Conservation (phyloP, 2,797 vertebrate genomes). For the Emydoidea blandingii region DNA sequence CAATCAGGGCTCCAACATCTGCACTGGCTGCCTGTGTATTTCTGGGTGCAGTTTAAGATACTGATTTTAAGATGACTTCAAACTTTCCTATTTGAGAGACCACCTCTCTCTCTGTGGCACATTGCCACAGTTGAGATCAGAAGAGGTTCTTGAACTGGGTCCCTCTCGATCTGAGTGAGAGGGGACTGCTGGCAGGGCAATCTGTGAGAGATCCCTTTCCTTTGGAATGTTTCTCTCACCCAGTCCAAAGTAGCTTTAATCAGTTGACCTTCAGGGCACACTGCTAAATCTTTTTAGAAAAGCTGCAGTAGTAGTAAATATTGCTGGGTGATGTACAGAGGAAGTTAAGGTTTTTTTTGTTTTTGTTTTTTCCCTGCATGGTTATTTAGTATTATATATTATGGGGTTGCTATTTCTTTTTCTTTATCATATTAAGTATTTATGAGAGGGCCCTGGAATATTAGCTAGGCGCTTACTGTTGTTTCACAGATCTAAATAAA, state of each 20-base stretch:
- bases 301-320: not conserved
- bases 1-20: not conserved
- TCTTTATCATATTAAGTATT: not conserved
- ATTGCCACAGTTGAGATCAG: not conserved
- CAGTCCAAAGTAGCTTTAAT: not conserved
- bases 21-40: not conserved
- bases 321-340: not conserved
- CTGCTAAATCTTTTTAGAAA: not conserved
- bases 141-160: not conserved
- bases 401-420: not conserved
- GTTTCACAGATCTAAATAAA: not conserved
- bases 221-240: not conserved
- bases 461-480: not conserved
- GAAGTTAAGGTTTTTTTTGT: not conserved
- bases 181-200: not conserved
- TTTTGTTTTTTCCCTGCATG: not conserved
- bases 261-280: not conserved
- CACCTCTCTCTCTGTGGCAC: not conserved
- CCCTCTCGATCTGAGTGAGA: not conserved
- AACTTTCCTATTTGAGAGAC: not conserved
- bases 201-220: fast-evolving
- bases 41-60: not conserved
- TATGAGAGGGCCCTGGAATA: not conserved
- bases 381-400: not conserved
- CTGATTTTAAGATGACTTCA: not conserved